phyloP scores from a whole-genome alignment of 2,113 vertebrate genomes.

The Fregetta grallaria region DNA sequence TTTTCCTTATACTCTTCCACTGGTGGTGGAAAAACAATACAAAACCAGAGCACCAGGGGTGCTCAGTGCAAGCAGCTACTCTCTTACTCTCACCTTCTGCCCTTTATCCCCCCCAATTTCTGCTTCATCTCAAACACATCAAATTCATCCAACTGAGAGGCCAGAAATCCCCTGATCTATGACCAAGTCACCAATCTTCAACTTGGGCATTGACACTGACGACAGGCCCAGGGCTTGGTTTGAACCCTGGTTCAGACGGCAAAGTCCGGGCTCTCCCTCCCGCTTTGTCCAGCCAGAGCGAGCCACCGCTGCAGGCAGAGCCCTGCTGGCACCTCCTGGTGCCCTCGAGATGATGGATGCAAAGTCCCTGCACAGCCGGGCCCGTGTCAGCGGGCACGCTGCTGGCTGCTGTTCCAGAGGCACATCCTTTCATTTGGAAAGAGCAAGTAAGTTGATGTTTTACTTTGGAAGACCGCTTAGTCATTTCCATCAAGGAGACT shows the following conservation, averaged over 20 bases:
- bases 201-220: no score
- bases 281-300: background rate
- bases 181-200: background rate
- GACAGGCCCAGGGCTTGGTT: background rate
- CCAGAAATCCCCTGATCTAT: background rate
- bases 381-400: fast-evolving
- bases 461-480: background rate
- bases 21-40: background rate
- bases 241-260: background rate
- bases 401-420: background rate
- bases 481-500: constrained; percentile 29
- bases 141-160: background rate
- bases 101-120: background rate
- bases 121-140: background rate
- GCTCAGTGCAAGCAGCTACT: background rate
- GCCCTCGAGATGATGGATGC: background rate
- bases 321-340: background rate
- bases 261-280: background rate
- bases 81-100: background rate
- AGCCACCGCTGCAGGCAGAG: fast-evolving
- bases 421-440: background rate
- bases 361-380: background rate
- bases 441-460: background rate
- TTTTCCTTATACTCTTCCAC: background rate
- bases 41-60: background rate